phyloP scores from a whole-genome alignment of 2,113 vertebrate species.

The Regulus satrapa region DNA sequence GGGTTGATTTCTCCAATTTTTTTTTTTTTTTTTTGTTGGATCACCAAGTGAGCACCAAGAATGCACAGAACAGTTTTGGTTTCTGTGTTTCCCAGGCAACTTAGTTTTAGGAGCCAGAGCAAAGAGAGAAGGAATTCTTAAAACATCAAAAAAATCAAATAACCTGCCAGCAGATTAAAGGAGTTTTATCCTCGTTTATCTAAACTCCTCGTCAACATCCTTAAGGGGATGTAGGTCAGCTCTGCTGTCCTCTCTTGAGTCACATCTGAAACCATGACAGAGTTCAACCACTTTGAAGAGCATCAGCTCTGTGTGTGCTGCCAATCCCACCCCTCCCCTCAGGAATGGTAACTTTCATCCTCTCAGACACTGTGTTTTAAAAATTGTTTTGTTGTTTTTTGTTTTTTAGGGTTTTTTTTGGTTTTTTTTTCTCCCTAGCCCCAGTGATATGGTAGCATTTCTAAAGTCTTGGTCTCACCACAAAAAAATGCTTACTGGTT shows the following conservation, averaged over 20 bases:
- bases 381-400: not conserved
- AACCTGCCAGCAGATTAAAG: not conserved
- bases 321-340: not conserved
- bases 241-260: not conserved
- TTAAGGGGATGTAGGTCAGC: not conserved
- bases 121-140: not conserved
- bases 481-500: not conserved
- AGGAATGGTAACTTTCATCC: not conserved
- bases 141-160: not conserved
- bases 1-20: not conserved
- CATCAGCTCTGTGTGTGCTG: not conserved
- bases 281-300: not conserved
- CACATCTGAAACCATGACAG: not conserved
- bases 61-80: not conserved
- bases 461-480: not conserved
- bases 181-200: not conserved
- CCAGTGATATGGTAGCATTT: not conserved
- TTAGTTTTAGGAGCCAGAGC: not conserved
- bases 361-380: not conserved
- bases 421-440: too few species aligned
- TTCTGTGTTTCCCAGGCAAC: constrained; percentile 25
- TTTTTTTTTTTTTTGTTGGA: not conserved
- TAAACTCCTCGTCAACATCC: not conserved
- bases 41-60: not conserved
- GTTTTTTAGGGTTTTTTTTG: too few species aligned